Evolutionary conservation across 1,140 invertebrate genomes (phyloP), one percentile per base, ranked within the genome.

Genomic region (Cotesia glomerata): DNA sequence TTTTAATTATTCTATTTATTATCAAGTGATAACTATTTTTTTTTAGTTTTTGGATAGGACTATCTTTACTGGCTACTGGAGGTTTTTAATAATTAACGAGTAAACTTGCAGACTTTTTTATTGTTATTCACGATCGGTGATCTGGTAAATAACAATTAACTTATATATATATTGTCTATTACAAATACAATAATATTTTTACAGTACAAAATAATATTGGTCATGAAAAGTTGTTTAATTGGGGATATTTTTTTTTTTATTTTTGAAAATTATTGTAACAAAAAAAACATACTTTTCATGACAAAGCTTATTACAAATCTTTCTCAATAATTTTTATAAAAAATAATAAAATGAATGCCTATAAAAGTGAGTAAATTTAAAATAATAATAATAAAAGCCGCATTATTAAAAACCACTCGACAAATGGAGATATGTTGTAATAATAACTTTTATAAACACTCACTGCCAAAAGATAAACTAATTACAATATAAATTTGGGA

Each of bases 151-250:
- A 45, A 67, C 71, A 67, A 61, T 66, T 52, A 39, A 66, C 39
- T 36, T 8, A 69, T 45, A 52, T 62, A 54, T 74, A 75, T 75
- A 75, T 72, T 65, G 69, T 75, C 67, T 62, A 64, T 64, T 56
- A 75, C 49, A 56, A 72, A 72, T 73, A 69, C 65, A 39, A 63
- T n/a, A 69, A 54, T 58, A 56, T 64, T 32, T 56, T 67, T 75
- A 72, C 72, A 70, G 68, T 75, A 75, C 74, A 75, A 75, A 75
- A 73, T 70, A 56, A 73, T 73, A 72, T 73, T 59, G 68, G 32
- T 11, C 35, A 70, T 67, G 4, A 35, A 61, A 49, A 59, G 58
- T 59, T 13, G 34, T 16, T 61, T 54, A 72, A 54, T 36, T 63
- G 39, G 45, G 16, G 11, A 75, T 72, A 75, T 49, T 54, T 76